Base-by-base conservation (phyloP, 2,888 invertebrate genomes). In the Scaptomyza polygonia region DNA sequence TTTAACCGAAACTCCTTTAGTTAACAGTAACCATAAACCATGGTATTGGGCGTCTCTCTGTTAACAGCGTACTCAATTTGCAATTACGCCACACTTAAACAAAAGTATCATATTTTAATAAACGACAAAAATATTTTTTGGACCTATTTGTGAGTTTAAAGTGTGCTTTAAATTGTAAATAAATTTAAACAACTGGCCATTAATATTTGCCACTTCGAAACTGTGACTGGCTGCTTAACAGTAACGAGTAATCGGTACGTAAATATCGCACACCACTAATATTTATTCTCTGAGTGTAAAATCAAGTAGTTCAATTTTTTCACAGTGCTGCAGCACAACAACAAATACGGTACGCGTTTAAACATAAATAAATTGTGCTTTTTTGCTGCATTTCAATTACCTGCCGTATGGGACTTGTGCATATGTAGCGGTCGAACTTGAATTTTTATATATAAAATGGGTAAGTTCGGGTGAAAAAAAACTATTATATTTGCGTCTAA, bases 321-420 rank as follows among this genome's bases (percentile, higher is more conserved):
- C 82, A 61, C 83, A 83, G 88, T 87, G 88, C 84, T 83, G 67
- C 56, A 54, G 30, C 54, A 86, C 84, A 84, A 74, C 78, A 81
- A 84, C 77, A 86, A 81, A 84, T 67, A 66, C 75, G 49, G 74
- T 52, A 63, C 45, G 48, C 54, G 21, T 68, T 36, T 49, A 72
- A 54, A 53, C 18, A 27, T 32, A 40, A 44, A 48, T 34, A 39
- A 44, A 11, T 32, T 2, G 8, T 27, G 12, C 21, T 16, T 25
- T 42, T 32, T 47, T 16, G 5, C 47, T 65, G 27, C 29, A 48
- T 32, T 45, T 58, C 3, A n/a, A 51, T 29, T 30, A 45, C 44
- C 39, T 14, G 30, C 16, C 29, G 12, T 14, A 36, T 3, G 9
- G 8, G 7, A 40, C 12, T 36, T 36, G 21, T 16, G 36, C 58